Evolutionary conservation across 1,140 invertebrate genomes (phyloP).

Genomic region (Colletes gigas): DNA sequence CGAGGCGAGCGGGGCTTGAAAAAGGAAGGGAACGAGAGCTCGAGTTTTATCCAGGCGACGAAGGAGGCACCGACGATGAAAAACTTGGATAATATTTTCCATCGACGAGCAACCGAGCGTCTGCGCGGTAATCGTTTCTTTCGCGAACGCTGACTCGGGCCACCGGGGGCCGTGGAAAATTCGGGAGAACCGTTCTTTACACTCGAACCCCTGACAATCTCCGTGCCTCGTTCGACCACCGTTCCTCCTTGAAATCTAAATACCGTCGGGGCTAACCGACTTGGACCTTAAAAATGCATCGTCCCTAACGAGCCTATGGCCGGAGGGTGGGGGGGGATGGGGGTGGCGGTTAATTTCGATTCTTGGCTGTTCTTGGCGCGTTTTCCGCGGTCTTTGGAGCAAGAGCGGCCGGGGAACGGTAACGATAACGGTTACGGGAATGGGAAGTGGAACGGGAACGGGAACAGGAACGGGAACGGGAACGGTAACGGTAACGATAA

Average conservation of each 20-base stretch:
- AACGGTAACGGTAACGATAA: background rate
- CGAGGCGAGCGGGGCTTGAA: slow-evolving; percentile 5
- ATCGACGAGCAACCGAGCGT: slow-evolving; percentile 44
- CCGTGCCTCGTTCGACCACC: no score
- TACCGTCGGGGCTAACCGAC: background rate
- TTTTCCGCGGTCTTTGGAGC: background rate
- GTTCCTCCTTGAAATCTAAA: no score
- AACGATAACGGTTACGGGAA: slow-evolving; percentile 16
- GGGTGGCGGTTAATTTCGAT: background rate
- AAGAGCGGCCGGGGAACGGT: background rate
- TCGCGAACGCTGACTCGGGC: background rate
- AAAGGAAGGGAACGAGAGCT: slow-evolving; percentile 45
- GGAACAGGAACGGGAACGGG: background rate
- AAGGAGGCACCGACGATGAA: slow-evolving; percentile 57
- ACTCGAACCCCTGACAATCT: no score
- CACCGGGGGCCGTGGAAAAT: background rate
- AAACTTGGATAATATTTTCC: slow-evolving; percentile 71
- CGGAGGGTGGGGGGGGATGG: no score
- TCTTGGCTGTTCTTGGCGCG: background rate
- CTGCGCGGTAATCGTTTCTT: slow-evolving; percentile 44
- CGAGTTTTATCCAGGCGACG: slow-evolving; percentile 63
- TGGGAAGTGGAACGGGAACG: background rate
- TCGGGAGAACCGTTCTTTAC: background rate
- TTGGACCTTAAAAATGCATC: background rate
- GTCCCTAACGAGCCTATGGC: background rate